Conservation (phyloP, 2,888 invertebrate species). For the Pristionchus mayeri region DNA sequence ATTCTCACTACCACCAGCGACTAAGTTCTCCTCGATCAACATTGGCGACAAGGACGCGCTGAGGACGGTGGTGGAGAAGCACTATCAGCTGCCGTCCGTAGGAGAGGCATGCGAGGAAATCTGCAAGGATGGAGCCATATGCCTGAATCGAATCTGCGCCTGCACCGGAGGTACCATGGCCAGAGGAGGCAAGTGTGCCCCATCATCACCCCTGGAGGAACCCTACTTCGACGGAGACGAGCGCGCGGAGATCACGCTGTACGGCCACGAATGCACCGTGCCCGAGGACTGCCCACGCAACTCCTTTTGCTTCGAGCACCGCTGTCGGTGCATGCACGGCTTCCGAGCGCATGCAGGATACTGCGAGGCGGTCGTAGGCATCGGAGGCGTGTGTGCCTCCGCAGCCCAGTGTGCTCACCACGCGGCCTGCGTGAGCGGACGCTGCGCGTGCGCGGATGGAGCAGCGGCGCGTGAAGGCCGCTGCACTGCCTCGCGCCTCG, state of each 20-base stretch:
- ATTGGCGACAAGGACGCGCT: constrained; percentile 38
- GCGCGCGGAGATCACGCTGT: constrained; percentile 47
- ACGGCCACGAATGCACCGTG: constrained; percentile 59
- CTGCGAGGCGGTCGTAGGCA: constrained; percentile 59
- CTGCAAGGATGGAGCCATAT: constrained; percentile 55
- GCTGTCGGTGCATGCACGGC: constrained; percentile 72
- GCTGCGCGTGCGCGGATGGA: constrained; percentile 57
- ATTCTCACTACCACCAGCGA: constrained; percentile 42
- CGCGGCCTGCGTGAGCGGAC: constrained; percentile 58
- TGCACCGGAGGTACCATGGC: constrained; percentile 48
- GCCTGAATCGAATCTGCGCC: constrained; percentile 59
- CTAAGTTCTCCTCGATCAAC: constrained; percentile 41
- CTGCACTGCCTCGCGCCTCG: constrained; percentile 60
- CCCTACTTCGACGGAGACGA: constrained; percentile 45
- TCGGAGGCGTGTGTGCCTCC: constrained; percentile 59
- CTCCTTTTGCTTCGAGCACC: constrained; percentile 65
- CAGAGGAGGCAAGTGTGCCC: constrained; percentile 1
- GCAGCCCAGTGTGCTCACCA: constrained; percentile 62
- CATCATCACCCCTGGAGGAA: neutral
- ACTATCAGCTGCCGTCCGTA: constrained; percentile 52
- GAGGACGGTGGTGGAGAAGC: constrained; percentile 49
- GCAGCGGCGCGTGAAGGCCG: constrained; percentile 38
- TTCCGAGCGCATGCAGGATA: constrained; percentile 59
- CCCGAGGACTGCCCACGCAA: constrained; percentile 61
- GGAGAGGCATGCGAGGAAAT: constrained; percentile 58